Evolutionary conservation across 1,140 invertebrate genomes (phyloP).

Genomic region (Bombus waltoni): DNA sequence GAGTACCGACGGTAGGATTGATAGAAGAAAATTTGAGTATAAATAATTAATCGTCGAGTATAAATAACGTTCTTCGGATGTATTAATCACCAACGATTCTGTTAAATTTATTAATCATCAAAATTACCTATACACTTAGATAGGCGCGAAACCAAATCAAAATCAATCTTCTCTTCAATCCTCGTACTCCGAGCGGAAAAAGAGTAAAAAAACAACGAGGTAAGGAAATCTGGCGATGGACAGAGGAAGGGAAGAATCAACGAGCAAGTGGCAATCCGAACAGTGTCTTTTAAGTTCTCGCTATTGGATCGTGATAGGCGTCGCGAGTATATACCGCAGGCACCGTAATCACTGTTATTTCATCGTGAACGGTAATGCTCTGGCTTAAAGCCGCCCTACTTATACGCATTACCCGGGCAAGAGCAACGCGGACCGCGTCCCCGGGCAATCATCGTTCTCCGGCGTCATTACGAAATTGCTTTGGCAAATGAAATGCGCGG

Average conservation of each 20-base stretch:
- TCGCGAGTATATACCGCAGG: constrained; percentile 69
- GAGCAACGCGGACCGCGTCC: constrained; percentile 59
- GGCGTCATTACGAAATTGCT: constrained; percentile 80
- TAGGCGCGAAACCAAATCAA: neutral
- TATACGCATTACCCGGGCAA: constrained; percentile 76
- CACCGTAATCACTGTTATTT: constrained; percentile 80
- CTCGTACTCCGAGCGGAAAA: neutral
- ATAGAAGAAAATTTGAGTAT: too few species aligned
- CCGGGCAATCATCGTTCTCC: constrained; percentile 75
- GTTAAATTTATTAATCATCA: neutral
- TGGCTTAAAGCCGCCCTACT: constrained; percentile 77
- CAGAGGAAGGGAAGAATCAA: too few species aligned
- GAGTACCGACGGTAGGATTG: too few species aligned
- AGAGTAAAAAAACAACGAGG: neutral
- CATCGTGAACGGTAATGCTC: constrained; percentile 78
- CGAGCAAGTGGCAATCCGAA: neutral
- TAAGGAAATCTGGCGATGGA: neutral
- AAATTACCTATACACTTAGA: neutral
- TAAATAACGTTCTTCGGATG: too few species aligned
- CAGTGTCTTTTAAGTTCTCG: constrained; percentile 72
- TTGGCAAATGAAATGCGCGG: constrained; percentile 77
- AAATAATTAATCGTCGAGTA: too few species aligned
- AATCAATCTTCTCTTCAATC: neutral
- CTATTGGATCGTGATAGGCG: constrained; percentile 70
- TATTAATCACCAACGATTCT: neutral